A percentile compares a stretch with the other conserved stretches of the same genome.
Evolutionary conservation across 1,140 invertebrate species (phyloP).

Genomic region (Achatina immaculata): DNA sequence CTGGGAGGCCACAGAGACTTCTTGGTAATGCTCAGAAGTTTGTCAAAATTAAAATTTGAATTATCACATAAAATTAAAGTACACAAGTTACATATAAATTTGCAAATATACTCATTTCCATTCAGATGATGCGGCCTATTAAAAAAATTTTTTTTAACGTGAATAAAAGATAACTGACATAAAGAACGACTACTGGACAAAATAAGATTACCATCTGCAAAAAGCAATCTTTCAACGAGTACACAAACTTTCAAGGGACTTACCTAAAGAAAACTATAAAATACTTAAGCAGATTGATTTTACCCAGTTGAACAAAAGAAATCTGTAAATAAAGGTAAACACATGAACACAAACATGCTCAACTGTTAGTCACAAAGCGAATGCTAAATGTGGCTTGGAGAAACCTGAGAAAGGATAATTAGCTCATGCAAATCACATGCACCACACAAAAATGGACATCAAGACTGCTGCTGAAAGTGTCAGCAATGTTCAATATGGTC

Average conservation of each 20-base stretch:
- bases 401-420: background rate
- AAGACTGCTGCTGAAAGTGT: background rate
- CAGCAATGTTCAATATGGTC: background rate
- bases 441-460: background rate
- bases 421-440: slow-evolving; percentile 6
- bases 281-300: slow-evolving; percentile 95
- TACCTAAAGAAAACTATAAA: slow-evolving; percentile 94
- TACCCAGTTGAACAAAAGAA: slow-evolving; percentile 95
- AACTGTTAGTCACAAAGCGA: slow-evolving; percentile 16
- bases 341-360: slow-evolving; percentile 25
- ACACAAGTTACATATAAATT: too few relatives aligned
- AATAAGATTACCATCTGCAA: too few relatives aligned
- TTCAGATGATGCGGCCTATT: too few relatives aligned
- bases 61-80: too few relatives aligned
- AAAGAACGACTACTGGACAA: too few relatives aligned
- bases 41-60: too few relatives aligned
- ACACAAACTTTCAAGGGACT: slow-evolving; percentile 40
- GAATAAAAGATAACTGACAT: too few relatives aligned
- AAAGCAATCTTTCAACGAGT: too few relatives aligned
- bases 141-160: too few relatives aligned
- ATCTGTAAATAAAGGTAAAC: slow-evolving; percentile 77
- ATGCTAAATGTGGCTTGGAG: background rate
- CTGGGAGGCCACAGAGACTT: too few relatives aligned
- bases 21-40: too few relatives aligned
- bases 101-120: too few relatives aligned